A percentile compares a stretch with the other conserved stretches of the same genome.
These are phyloP conservation scores for Miichthys miiuy DNA, from an alignment of 2,797 vertebrate species.

Conservation along the genomic window DNA sequence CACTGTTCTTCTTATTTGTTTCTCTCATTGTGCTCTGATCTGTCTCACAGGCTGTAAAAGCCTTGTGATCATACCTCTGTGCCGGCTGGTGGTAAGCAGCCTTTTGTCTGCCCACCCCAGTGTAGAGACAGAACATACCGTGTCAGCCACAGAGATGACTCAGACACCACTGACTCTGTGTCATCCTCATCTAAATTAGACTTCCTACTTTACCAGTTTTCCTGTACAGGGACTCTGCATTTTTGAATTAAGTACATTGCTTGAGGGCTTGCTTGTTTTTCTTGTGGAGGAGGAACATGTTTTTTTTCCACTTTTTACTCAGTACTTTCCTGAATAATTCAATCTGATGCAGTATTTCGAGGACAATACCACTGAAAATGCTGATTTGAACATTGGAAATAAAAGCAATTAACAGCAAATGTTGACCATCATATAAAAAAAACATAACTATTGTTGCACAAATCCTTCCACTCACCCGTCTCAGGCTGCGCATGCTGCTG, in stretches of 20 bases:
- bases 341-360: neutral
- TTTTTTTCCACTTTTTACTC: neutral
- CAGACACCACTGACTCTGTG: slow-evolving; percentile 65
- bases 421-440: neutral
- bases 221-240: slow-evolving; percentile 14
- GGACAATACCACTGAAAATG: neutral
- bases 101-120: slow-evolving; percentile 38
- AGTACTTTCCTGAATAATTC: neutral
- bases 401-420: neutral
- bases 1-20: neutral
- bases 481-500: slow-evolving; percentile 88
- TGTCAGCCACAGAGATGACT: slow-evolving; percentile 65
- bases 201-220: slow-evolving; percentile 38
- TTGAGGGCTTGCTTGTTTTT: neutral
- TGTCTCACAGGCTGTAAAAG: slow-evolving; percentile 37
- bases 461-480: slow-evolving; percentile 83
- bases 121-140: slow-evolving; percentile 41
- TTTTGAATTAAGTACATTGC: slow-evolving; percentile 15
- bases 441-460: neutral
- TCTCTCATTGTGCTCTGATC: neutral
- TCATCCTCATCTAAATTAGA: slow-evolving; percentile 64
- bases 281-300: slow-evolving; percentile 14
- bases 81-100: slow-evolving; percentile 34
- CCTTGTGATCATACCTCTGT: slow-evolving; percentile 40
- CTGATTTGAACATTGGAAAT: neutral